Evolutionary conservation across 2,888 invertebrate species (phyloP).

Genomic region (Malachius bipustulatus): DNA sequence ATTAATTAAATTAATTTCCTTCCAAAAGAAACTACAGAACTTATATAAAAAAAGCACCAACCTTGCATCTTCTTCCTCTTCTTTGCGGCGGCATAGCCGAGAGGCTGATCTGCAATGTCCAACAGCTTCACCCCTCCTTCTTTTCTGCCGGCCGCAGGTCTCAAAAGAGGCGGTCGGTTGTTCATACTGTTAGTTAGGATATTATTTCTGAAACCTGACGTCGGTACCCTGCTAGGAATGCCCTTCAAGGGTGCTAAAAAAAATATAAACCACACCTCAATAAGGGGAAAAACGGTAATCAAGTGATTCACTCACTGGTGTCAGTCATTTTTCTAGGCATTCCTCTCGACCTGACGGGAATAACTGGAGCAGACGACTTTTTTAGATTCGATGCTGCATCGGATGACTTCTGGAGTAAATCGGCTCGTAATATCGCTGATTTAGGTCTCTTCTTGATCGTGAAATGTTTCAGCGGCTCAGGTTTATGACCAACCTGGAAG

Average conservation of each 20-base stretch:
- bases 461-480: constrained; percentile 82
- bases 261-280: neutral
- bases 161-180: constrained; percentile 44
- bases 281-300: neutral
- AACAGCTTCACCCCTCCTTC: constrained; percentile 90
- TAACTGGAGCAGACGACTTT: constrained; percentile 77
- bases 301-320: constrained; percentile 57
- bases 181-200: constrained; percentile 38
- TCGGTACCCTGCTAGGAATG: constrained; percentile 70
- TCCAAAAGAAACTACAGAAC: no score
- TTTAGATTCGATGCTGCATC: constrained; percentile 84
- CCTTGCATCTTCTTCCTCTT: constrained; percentile 75
- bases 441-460: constrained; percentile 89
- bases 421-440: constrained; percentile 79
- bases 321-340: constrained; percentile 97
- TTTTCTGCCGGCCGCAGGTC: constrained; percentile 57
- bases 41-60: no score
- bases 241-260: constrained; percentile 77
- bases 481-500: constrained; percentile 62
- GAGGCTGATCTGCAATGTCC: constrained; percentile 87
- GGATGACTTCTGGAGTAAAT: constrained; percentile 80
- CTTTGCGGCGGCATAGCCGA: constrained; percentile 74
- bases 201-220: constrained; percentile 51
- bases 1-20: no score
- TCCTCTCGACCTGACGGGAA: constrained; percentile 73